Conservation (phyloP, 1,140 invertebrate species). For the Euborellia annulipes region DNA sequence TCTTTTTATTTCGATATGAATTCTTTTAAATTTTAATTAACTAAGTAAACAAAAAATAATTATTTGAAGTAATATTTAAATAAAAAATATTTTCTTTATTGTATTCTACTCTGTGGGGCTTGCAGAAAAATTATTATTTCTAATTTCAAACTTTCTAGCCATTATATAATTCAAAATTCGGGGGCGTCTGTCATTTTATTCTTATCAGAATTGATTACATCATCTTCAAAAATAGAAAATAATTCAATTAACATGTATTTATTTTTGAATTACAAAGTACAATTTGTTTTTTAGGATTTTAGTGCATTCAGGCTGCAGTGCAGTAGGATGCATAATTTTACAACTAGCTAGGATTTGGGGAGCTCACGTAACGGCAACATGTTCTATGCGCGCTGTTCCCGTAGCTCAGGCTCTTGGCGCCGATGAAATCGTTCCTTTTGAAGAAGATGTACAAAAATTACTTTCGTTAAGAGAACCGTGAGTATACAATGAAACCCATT, state of each 20-base stretch:
- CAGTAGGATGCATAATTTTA: slow-evolving; percentile 51
- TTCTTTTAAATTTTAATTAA: no score
- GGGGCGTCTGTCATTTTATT: no score
- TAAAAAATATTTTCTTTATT: neutral
- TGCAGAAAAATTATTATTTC: no score
- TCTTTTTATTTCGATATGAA: no score
- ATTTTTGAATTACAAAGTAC: no score
- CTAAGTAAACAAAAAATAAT: no score
- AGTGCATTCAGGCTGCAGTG: slow-evolving; percentile 48
- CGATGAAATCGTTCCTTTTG: slow-evolving; percentile 33
- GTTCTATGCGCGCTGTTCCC: slow-evolving; percentile 31
- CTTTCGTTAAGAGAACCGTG: slow-evolving; percentile 27
- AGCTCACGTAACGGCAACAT: slow-evolving; percentile 37
- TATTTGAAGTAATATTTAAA: neutral
- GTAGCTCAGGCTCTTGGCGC: slow-evolving; percentile 38
- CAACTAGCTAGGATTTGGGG: slow-evolving; percentile 55
- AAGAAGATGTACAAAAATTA: slow-evolving; percentile 28
- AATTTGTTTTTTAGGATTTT: slow-evolving; percentile 39
- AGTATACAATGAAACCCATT: neutral
- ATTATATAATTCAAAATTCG: no score
- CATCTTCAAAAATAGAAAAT: no score
- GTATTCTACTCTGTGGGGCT: no score
- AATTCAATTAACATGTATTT: no score
- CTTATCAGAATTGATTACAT: no score
- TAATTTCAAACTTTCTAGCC: no score